Evolutionary conservation across 2,113 vertebrate species (phyloP), one percentile per base, ranked within the genome.

Genomic region (Hippocampus abdominalis): DNA sequence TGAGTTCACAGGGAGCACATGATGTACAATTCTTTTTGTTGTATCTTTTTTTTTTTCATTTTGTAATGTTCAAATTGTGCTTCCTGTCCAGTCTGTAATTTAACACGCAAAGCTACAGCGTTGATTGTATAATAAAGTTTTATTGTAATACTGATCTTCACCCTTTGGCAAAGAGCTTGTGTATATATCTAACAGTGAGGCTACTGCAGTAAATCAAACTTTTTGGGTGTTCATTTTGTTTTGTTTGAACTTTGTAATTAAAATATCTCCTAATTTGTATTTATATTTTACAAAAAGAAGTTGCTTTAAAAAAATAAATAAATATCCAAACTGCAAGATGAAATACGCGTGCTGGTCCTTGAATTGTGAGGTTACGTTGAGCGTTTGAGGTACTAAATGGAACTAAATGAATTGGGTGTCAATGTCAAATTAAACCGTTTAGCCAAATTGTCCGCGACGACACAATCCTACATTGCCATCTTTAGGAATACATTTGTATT

Each of bases 171-270:
- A 94, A 93, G 93, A 93, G 94, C 93, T 92, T 97, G 95, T 98
- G 63, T 64, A 46, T 18, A 64, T 64, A 98, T 85, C 97, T 96
- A 97, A 93, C 94, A 75, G 85, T 89, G 88, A 90, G 85, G 86
- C 84, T 83, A 89, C 88, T 89, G 88, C 89, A 91, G 90, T 94
- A 95, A 94, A 80, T 84, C 86, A 75, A 86, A 42, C 61, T 46
- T 91, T 94, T 94, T 93, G 94, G 94, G 94, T 46, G n/a, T 94
- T 86, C 76, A 83, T 81, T 85, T 87, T 94, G 78, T 85, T 88
- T 94, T 96, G 95, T 95, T 97, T 95, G 95, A 96, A 96, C 95
- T 98, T 97, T 98, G 95, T 98, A 97, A 97, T 94, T 97, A 96
- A 96, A 91, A 91, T 95, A 93, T 95, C 92, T 92, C 95, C 94